Evolutionary conservation across 2,888 invertebrate genomes (phyloP), one percentile per base, ranked within the genome.

Genomic region (Chymomyza amoena): DNA sequence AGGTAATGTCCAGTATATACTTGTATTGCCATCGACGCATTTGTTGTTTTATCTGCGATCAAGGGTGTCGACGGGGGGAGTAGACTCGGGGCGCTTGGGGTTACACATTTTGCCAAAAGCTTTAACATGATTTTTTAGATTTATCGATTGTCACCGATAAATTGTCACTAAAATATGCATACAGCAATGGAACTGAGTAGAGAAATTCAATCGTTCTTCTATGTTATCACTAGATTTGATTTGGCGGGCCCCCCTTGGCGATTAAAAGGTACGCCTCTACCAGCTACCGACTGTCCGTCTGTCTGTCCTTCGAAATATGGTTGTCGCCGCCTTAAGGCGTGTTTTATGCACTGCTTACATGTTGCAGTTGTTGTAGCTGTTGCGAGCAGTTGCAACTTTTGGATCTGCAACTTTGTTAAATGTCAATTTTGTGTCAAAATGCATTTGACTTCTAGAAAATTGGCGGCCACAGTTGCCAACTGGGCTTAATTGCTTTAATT

Each of bases 371-470:
- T 45, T 45, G 39, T 45, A 45, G 13, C 39, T 45, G 39, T 13
- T 15, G 39, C 39, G 39, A 45, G 39, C 39, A 45, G 39, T 45
- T 45, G 10, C 39, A 45, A 13, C 13, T 45, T 45, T 56, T 56
- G 59, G 59, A 25, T 78, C 67, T 65, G 80, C 76, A 79, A 84
- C 79, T 88, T 88, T 84, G 89, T 90, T 80, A 88, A 86, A 88
- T 82, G 89, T 89, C 89, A 89, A 79, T 89, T 89, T 88, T 81
- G 76, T 86, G 90, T 89, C 90, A 87, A 83, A 79, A 76, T 71
- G 75, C 77, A 84, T 79, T 79, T 69, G 72, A 72, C 39, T 76
- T 70, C 68, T 64, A 71, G 70, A 71, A 68, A 73, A 73, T 73
- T 80, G 75, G 75, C 73, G 18, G 56, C 36, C 16, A 28, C 52